Conservation (phyloP, 1,140 invertebrate species). For the Trichogramma pretiosum region DNA sequence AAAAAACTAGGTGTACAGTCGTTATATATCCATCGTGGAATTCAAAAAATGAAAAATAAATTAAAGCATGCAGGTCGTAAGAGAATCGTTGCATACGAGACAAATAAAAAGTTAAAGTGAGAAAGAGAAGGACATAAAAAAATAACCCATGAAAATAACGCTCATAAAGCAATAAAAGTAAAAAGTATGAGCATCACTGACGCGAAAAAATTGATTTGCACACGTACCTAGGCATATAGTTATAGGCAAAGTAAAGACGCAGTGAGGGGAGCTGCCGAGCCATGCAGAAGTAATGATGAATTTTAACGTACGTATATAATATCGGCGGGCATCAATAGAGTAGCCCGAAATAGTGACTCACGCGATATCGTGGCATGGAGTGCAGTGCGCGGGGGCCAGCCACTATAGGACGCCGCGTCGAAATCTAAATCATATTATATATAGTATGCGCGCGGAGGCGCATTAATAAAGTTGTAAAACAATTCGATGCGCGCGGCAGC, state of each 20-base stretch:
- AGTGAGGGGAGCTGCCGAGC: neutral
- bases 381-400: neutral
- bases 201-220: conserved; percentile 17
- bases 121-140: conserved; percentile 16
- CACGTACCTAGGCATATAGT: neutral
- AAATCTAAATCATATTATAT: too few species aligned
- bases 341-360: neutral
- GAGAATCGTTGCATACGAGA: too few species aligned
- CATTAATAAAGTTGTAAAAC: too few species aligned
- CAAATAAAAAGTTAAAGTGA: conserved; percentile 14
- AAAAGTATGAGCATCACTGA: too few species aligned
- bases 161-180: conserved; percentile 17
- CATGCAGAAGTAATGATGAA: conserved; percentile 12
- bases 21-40: too few species aligned
- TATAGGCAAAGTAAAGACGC: too few species aligned
- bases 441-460: too few species aligned
- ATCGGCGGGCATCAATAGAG: neutral
- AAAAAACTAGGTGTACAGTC: too few species aligned
- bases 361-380: neutral
- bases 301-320: conserved; percentile 1
- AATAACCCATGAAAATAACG: conserved; percentile 9
- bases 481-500: too few species aligned
- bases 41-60: conserved; percentile 9
- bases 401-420: too few species aligned
- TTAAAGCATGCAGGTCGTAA: conserved; percentile 8